phyloP scores from a whole-genome alignment of 2,888 invertebrate genomes.

The Drosophila eohydei region DNA sequence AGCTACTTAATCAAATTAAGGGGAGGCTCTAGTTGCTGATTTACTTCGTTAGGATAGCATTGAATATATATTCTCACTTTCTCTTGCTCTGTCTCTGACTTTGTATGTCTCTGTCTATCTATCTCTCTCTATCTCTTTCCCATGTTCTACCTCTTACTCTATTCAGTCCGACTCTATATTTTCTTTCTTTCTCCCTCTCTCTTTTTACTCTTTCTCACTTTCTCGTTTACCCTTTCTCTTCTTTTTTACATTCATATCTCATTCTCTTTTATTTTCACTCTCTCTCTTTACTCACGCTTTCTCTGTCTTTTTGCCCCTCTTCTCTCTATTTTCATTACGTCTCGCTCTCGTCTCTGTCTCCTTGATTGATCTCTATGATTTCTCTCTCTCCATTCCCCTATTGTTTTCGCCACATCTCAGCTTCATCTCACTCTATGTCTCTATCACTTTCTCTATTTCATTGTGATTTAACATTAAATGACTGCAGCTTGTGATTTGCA shows the following conservation, averaged over 20 bases:
- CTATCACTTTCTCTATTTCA: neutral
- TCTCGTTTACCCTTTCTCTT: neutral
- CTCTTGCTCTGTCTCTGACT: no score
- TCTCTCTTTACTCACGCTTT: neutral
- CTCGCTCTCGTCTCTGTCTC: neutral
- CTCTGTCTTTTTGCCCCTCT: neutral
- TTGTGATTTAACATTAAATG: neutral
- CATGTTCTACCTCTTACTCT: neutral
- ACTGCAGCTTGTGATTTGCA: slow-evolving; percentile 12
- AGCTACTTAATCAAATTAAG: no score
- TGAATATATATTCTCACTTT: no score
- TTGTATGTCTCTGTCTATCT: neutral
- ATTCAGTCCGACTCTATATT: no score
- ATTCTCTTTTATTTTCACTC: neutral
- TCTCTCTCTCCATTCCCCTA: neutral
- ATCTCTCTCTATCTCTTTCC: neutral
- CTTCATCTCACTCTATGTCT: neutral
- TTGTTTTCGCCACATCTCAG: neutral
- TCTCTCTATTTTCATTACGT: neutral
- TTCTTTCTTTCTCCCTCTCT: neutral
- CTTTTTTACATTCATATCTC: neutral
- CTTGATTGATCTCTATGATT: neutral
- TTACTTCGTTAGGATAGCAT: no score
- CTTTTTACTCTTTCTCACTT: neutral
- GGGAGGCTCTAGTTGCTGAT: no score